Percentiles rank a stretch among this genome's conserved stretches.
These are phyloP conservation scores for Salvator merianae DNA, from an alignment of 2,113 vertebrate genomes.

Conservation along the genomic window DNA sequence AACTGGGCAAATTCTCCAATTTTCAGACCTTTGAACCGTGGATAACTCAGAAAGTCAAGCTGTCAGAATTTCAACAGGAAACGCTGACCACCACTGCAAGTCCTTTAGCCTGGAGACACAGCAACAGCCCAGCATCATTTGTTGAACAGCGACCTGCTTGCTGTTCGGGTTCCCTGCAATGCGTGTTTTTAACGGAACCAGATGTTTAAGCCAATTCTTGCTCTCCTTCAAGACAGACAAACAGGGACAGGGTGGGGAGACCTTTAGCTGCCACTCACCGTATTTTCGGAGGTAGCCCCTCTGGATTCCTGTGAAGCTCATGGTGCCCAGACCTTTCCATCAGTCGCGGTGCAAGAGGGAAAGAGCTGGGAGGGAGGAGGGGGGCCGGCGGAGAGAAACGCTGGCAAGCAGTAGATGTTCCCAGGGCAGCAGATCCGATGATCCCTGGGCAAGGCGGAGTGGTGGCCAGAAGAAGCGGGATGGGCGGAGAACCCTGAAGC, in stretches of 20 bases:
- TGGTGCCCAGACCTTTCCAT: constrained; percentile 54
- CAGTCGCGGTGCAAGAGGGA: background rate
- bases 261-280: constrained; percentile 62
- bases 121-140: too few relatives aligned
- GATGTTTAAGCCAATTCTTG: rapidly evolving
- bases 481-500: background rate
- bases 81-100: background rate
- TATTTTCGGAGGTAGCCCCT: constrained; percentile 82
- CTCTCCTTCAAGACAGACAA: background rate
- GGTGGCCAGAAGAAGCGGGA: background rate
- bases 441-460: background rate
- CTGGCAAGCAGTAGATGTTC: background rate
- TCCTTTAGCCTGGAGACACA: too few relatives aligned
- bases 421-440: background rate
- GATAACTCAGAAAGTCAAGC: background rate
- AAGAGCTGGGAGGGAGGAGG: background rate
- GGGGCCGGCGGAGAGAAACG: too few relatives aligned
- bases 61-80: background rate
- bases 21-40: background rate
- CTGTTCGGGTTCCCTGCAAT: background rate
- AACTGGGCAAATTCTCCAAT: background rate
- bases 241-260: too few relatives aligned
- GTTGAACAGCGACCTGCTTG: background rate
- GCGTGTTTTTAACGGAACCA: background rate
- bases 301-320: constrained; percentile 75